A percentile compares a stretch with the other conserved stretches of the same genome.
Evolutionary conservation across 2,888 invertebrate genomes (phyloP).

Genomic region (Phalera bucephala): DNA sequence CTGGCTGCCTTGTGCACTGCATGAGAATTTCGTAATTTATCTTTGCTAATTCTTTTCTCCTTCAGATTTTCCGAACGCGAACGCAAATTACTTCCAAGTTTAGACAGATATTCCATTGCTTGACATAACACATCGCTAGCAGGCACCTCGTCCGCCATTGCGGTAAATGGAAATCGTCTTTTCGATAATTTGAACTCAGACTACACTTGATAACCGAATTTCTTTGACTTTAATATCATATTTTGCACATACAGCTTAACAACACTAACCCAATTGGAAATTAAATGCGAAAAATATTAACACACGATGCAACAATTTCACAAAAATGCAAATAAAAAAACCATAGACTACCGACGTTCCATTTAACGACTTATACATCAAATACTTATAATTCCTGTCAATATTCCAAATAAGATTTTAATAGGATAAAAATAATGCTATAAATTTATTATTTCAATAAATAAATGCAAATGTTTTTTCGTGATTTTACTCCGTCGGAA

Average conservation of each 20-base stretch:
- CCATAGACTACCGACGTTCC: constrained; percentile 65
- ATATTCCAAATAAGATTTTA: background rate
- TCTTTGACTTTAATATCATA: no score
- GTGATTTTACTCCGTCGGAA: no score
- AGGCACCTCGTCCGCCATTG: constrained; percentile 70
- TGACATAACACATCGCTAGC: constrained; percentile 65
- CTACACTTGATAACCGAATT: no score
- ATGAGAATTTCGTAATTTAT: constrained; percentile 61
- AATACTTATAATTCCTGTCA: constrained; percentile 6
- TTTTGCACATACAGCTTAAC: no score
- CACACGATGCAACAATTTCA: constrained; percentile 20
- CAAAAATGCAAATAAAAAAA: constrained; percentile 50
- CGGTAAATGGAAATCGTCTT: constrained; percentile 8
- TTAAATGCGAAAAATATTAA: constrained; percentile 9
- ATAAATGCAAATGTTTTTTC: no score
- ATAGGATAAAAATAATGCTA: no score
- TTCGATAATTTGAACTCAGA: no score
- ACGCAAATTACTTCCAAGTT: constrained; percentile 68
- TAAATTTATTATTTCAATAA: no score
- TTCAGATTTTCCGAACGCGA: constrained; percentile 64
- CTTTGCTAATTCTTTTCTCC: constrained; percentile 60
- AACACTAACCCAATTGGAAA: no score
- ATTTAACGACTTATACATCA: constrained; percentile 24
- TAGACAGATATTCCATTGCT: constrained; percentile 74
- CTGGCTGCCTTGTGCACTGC: constrained; percentile 68